A percentile compares a stretch with the other conserved stretches of the same genome.
These are phyloP conservation scores for Macrotis lagotis DNA, from an alignment of 2,113 vertebrate species.

Conservation along the genomic window DNA sequence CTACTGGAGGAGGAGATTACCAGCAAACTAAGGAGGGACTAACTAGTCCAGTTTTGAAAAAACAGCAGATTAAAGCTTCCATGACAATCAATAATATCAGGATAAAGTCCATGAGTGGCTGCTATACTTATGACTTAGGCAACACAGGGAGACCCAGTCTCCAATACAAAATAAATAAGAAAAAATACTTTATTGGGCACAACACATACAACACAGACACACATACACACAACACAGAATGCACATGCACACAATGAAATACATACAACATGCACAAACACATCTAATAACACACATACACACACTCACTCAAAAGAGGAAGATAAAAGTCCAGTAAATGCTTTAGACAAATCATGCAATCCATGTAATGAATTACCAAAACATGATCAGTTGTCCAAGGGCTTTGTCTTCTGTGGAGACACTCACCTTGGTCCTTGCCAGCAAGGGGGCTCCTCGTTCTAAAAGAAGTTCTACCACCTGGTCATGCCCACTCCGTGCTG, in stretches of 20 bases:
- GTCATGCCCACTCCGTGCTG: constrained; percentile 96
- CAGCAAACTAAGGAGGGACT: background rate
- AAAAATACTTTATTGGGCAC: no score
- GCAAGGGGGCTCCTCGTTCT: constrained; percentile 94
- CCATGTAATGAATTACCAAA: no score
- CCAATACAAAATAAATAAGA: no score
- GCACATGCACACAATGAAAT: no score
- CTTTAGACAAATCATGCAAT: background rate
- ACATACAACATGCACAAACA: no score
- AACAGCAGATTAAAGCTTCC: background rate
- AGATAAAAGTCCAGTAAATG: background rate
- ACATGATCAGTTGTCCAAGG: background rate
- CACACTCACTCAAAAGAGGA: background rate
- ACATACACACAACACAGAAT: no score
- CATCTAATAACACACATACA: no score
- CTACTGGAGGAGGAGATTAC: background rate
- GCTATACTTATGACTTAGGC: background rate
- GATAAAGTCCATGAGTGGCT: background rate
- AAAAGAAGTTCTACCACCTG: constrained; percentile 94
- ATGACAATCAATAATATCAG: background rate
- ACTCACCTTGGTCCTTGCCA: constrained; percentile 96
- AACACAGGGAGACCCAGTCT: background rate
- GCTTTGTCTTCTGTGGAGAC: background rate
- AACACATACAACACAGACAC: background rate
- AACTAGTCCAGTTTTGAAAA: background rate